A percentile compares a stretch with the other conserved stretches of the same genome.
These are phyloP conservation scores for Caenorhabditis remanei DNA, from an alignment of 1,140 invertebrate species.

Conservation along the genomic window DNA sequence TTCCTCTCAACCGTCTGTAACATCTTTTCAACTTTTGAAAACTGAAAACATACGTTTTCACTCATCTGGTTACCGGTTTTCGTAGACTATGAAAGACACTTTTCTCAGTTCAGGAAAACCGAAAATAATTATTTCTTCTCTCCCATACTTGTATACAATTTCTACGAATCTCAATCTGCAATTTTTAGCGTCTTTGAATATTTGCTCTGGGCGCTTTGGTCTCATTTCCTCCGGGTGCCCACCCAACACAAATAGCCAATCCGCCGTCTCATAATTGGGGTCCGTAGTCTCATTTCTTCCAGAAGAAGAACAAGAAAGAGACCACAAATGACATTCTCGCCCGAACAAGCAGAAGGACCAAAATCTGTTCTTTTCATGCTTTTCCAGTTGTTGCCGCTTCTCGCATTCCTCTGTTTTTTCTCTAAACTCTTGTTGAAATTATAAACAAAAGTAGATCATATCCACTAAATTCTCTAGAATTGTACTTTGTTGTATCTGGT, in stretches of 20 bases:
- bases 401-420: too few relatives aligned
- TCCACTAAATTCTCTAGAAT: too few relatives aligned
- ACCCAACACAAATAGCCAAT: constrained; percentile 34
- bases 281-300: neutral
- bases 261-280: constrained; percentile 1
- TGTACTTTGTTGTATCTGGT: constrained; percentile 10
- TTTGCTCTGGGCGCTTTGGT: constrained; percentile 7
- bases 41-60: too few relatives aligned
- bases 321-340: constrained; percentile 5
- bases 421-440: too few relatives aligned
- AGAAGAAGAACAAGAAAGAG: neutral
- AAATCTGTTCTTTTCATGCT: neutral
- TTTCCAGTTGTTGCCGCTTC: neutral
- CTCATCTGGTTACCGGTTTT: too few relatives aligned
- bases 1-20: too few relatives aligned
- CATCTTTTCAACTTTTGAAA: too few relatives aligned
- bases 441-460: too few relatives aligned
- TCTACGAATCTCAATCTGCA: neutral
- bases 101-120: too few relatives aligned
- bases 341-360: neutral
- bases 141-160: neutral
- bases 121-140: too few relatives aligned
- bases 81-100: too few relatives aligned
- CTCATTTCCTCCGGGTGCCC: neutral
- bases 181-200: neutral